phyloP scores from a whole-genome alignment of 1,140 invertebrate genomes.

The Triops cancriformis region DNA sequence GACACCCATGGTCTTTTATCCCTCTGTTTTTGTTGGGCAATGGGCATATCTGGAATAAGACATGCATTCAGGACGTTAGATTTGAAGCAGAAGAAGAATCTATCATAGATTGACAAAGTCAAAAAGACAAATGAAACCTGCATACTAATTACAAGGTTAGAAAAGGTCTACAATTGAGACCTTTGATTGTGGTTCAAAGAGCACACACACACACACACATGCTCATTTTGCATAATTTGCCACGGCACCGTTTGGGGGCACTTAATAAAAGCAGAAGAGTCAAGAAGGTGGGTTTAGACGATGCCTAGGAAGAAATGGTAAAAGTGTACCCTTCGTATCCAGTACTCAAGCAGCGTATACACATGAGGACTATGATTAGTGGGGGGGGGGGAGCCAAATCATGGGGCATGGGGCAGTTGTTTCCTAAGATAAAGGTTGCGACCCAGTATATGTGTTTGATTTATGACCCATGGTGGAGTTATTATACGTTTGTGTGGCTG shows the following conservation, averaged over 20 bases:
- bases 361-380: background rate
- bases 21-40: background rate
- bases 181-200: background rate
- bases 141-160: background rate
- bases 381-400: background rate
- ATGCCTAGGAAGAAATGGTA: too few species aligned
- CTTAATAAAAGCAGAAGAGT: background rate
- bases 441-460: background rate
- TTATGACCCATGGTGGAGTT: background rate
- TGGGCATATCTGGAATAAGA: background rate
- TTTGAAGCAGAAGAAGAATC: background rate
- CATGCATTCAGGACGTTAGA: background rate
- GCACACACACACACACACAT: background rate
- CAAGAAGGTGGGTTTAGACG: too few species aligned
- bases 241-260: background rate
- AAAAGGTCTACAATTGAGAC: background rate
- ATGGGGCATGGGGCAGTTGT: slow-evolving; percentile 8
- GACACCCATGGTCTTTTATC: slow-evolving; percentile 9
- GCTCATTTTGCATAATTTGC: slow-evolving; percentile 7
- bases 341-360: background rate
- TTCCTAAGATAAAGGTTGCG: background rate
- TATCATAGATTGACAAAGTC: background rate
- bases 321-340: too few species aligned
- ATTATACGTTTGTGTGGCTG: background rate
- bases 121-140: background rate